Base-by-base conservation (phyloP, 2,113 vertebrate genomes). In the Tichodroma muraria region DNA sequence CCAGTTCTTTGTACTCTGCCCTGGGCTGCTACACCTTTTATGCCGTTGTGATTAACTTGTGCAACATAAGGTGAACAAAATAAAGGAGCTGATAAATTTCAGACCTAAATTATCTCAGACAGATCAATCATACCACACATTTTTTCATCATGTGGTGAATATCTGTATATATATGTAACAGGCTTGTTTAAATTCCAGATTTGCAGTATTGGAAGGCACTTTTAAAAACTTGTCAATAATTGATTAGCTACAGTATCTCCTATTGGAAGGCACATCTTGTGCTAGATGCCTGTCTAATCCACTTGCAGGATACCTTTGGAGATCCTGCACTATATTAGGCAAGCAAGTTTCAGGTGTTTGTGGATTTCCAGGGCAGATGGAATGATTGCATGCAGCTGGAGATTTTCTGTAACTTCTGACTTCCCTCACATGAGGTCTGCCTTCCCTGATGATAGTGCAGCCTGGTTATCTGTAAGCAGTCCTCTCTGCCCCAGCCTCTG, bases 51-150 rank as follows among this genome's bases (percentile, higher is more conserved):
- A n/a, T 60, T 75, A 24, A 33, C 65, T 72, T 37, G 33, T 83
- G 59, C 23, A 54, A 10, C 17, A 15, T 31, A 15, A 15, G 13
- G 22, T 45, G 17, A 85, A 35, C 16, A 28, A 30, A 20, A 10
- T 30, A 65, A 60, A 22, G 50, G 28, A 83, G 24, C 40, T 73
- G 63, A 54, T 33, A 63, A 37, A 70, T 54, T 49, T 76, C 53
- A 76, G 27, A 59, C 30, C 42, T 45, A 52, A 47, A 63, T 54
- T 70, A 28, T 72, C 31, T 56, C 75, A 60, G 20, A 15, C 31
- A 49, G n/a, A 52, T 37, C 16, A 38, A 30, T 68, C 28, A 23
- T 16, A 47, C 44, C 11, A 35, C 11, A 16, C 0, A 0, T 52
- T 65, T 89, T 91, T 86, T 45, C 37, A 66, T 60, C 2, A 5